These are phyloP conservation scores for Eidolon helvum DNA, from an alignment of 2,113 vertebrate species.

Conservation along the genomic window DNA sequence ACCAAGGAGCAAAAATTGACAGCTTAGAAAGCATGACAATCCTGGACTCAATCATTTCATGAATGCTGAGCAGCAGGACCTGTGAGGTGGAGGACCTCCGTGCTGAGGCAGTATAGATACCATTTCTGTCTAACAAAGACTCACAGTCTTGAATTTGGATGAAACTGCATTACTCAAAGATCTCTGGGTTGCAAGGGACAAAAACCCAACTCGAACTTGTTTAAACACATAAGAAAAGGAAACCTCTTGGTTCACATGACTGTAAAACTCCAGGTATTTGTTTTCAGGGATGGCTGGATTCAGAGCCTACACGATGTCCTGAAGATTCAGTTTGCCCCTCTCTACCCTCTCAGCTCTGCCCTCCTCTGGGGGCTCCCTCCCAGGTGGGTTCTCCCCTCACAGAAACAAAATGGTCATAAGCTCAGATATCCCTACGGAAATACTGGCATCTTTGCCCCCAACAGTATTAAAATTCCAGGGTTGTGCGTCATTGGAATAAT, in stretches of 20 bases:
- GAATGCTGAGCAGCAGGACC: background rate
- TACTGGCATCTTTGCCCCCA: background rate
- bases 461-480: background rate
- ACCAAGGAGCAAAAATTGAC: background rate
- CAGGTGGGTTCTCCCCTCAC: background rate
- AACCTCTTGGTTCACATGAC: background rate
- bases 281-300: background rate
- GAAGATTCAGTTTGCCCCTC: background rate
- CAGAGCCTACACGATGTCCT: background rate
- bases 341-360: background rate
- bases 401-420: background rate
- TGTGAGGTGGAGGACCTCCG: background rate
- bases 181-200: background rate
- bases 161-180: background rate
- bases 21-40: background rate
- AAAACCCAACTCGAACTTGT: background rate
- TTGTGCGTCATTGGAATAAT: background rate
- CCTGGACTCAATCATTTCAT: background rate
- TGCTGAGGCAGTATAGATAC: background rate
- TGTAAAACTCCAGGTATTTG: background rate
- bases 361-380: background rate
- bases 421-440: background rate
- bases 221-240: background rate
- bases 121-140: background rate
- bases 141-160: background rate